phyloP scores from a whole-genome alignment of 2,888 invertebrate species.

The Erannis defoliaria region DNA sequence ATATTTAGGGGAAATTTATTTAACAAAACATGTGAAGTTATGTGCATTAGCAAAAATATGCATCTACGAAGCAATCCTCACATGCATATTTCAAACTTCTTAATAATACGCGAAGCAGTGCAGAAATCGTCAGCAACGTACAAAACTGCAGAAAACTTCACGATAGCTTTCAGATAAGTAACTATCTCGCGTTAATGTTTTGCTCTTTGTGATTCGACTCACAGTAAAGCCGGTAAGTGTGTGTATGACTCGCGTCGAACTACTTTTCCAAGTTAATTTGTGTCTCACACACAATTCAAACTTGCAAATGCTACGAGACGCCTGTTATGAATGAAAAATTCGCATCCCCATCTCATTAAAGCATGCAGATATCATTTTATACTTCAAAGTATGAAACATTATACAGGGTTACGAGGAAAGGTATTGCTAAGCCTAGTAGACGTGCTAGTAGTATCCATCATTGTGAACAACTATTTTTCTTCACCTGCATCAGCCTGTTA shows the following conservation, averaged over 20 bases:
- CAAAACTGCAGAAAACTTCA: slow-evolving; percentile 74
- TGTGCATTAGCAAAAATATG: slow-evolving; percentile 5
- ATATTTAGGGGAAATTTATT: no score
- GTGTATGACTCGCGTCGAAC: slow-evolving; percentile 71
- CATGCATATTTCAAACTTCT: slow-evolving; percentile 36
- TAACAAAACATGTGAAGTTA: neutral
- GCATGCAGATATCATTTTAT: neutral
- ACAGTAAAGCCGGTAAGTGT: slow-evolving; percentile 53
- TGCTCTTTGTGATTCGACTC: slow-evolving; percentile 77
- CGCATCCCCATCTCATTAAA: slow-evolving; percentile 29
- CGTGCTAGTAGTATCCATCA: no score
- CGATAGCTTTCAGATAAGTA: slow-evolving; percentile 80
- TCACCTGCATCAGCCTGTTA: no score
- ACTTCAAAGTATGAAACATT: neutral
- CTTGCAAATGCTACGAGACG: slow-evolving; percentile 67
- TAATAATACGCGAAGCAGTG: slow-evolving; percentile 59
- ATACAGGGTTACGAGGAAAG: neutral
- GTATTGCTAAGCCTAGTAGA: no score
- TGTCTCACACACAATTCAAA: slow-evolving; percentile 78
- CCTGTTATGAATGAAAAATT: slow-evolving; percentile 61
- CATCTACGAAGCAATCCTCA: slow-evolving; percentile 17
- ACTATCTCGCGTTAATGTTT: slow-evolving; percentile 79
- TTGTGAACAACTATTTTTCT: no score
- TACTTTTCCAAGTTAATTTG: slow-evolving; percentile 81
- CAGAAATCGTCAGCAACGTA: slow-evolving; percentile 63